Percentiles rank a stretch among this genome's conserved stretches.
These are phyloP conservation scores for Drosophila hydei DNA, from an alignment of 1,140 invertebrate species.

Conservation along the genomic window DNA sequence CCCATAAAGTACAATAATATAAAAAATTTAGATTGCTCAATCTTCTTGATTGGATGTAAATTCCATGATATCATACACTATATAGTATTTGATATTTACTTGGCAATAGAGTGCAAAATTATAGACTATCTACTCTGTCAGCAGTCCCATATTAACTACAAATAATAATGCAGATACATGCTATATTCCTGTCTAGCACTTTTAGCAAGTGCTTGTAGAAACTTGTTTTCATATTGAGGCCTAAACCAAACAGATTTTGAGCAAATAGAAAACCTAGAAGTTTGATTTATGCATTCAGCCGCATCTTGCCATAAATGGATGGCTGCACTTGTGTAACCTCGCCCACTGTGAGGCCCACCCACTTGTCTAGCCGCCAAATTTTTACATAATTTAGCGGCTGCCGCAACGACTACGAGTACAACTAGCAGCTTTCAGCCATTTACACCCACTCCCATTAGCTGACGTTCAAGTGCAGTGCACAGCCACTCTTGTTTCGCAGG, in stretches of 20 bases:
- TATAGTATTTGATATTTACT: no score
- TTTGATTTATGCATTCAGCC: conserved; percentile 35
- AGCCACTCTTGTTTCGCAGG: conserved; percentile 66
- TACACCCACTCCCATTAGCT: conserved; percentile 67
- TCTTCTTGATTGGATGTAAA: no score
- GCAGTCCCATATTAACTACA: no score
- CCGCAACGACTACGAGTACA: conserved; percentile 46
- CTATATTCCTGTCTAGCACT: not conserved
- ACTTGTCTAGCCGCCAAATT: conserved; percentile 57
- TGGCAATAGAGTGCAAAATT: no score
- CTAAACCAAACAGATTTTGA: conserved; percentile 6
- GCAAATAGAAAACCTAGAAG: conserved; percentile 21
- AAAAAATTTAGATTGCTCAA: no score
- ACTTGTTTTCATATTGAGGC: not conserved
- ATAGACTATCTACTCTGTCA: no score
- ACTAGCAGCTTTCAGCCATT: conserved; percentile 48
- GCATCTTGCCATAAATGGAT: conserved; percentile 8
- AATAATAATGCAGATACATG: not conserved
- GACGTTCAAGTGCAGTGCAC: conserved; percentile 46
- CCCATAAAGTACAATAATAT: no score
- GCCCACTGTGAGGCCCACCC: conserved; percentile 43
- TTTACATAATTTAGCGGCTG: conserved; percentile 74
- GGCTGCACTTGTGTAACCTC: conserved; percentile 41
- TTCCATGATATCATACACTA: no score
- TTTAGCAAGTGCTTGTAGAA: not conserved